phyloP scores from a whole-genome alignment of 2,888 invertebrate genomes.

The Halocaridina rubra region DNA sequence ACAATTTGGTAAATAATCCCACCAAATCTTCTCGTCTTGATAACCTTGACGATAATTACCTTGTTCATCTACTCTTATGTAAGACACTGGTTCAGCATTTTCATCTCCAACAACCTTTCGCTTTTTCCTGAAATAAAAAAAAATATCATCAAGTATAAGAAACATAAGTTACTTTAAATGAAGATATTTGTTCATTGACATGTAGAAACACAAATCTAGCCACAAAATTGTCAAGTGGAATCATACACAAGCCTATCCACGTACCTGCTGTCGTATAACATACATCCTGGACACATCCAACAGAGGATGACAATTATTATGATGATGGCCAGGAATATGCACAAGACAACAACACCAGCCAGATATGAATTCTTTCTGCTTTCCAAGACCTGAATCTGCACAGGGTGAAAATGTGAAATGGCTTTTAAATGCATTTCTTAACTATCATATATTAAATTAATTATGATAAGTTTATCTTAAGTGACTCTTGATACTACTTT shows the following conservation, averaged over 20 bases:
- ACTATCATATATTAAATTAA: too few species aligned
- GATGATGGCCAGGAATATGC: constrained; percentile 46
- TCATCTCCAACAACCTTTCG: constrained; percentile 52
- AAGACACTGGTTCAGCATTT: constrained; percentile 52
- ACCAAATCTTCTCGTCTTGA: constrained; percentile 54
- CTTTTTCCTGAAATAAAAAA: constrained; percentile 46
- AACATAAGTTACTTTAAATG: too few species aligned
- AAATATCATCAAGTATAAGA: background rate
- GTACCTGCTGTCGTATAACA: constrained; percentile 53
- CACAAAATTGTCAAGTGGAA: too few species aligned
- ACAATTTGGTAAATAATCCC: constrained; percentile 55
- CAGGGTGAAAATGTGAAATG: background rate
- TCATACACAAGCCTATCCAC: background rate
- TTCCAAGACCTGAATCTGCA: constrained; percentile 24
- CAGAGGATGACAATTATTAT: constrained; percentile 52
- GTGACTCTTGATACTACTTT: too few species aligned
- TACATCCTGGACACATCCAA: constrained; percentile 55
- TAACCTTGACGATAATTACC: constrained; percentile 36
- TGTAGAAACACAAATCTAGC: too few species aligned
- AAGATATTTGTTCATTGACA: too few species aligned
- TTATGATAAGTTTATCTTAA: too few species aligned
- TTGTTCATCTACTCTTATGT: constrained; percentile 59
- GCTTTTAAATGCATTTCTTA: too few species aligned
- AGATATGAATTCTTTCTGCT: constrained; percentile 45
- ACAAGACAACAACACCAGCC: constrained; percentile 51